Conservation (phyloP, 2,888 invertebrate species). For the Camptogramma bilineatum region DNA sequence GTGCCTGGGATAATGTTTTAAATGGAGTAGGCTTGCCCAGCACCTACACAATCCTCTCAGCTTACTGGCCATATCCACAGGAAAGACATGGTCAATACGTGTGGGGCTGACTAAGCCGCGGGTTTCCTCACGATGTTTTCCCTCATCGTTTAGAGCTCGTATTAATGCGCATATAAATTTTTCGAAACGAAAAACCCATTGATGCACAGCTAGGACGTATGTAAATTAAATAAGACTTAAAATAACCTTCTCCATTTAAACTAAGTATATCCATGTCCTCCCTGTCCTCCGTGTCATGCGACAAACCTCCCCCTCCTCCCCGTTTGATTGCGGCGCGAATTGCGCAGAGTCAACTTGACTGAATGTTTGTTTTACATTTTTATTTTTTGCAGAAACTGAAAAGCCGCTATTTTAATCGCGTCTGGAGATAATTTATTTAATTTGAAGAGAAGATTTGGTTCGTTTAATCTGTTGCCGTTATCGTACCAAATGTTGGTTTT, state of each 20-base stretch:
- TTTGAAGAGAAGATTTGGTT: not conserved
- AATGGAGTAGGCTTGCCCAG: too few species aligned
- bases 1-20: too few species aligned
- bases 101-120: too few species aligned
- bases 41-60: too few species aligned
- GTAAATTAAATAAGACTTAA: too few species aligned
- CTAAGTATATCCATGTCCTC: not conserved
- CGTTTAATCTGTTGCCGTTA: not conserved
- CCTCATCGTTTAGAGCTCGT: too few species aligned
- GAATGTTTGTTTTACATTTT: not conserved
- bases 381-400: not conserved
- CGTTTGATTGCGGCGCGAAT: slow-evolving; percentile 20
- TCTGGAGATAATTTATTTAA: slow-evolving; percentile 25
- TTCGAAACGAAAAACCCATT: too few species aligned
- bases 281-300: not conserved
- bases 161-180: too few species aligned
- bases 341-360: not conserved
- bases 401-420: slow-evolving; percentile 19
- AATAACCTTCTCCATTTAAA: not conserved
- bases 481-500: not conserved
- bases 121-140: too few species aligned
- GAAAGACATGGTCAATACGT: too few species aligned
- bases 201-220: too few species aligned
- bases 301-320: slow-evolving; percentile 18
- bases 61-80: too few species aligned